Evolutionary conservation across 2,888 invertebrate species (phyloP), one percentile per base, ranked within the genome.

Genomic region (Cecidostiba fungosa): DNA sequence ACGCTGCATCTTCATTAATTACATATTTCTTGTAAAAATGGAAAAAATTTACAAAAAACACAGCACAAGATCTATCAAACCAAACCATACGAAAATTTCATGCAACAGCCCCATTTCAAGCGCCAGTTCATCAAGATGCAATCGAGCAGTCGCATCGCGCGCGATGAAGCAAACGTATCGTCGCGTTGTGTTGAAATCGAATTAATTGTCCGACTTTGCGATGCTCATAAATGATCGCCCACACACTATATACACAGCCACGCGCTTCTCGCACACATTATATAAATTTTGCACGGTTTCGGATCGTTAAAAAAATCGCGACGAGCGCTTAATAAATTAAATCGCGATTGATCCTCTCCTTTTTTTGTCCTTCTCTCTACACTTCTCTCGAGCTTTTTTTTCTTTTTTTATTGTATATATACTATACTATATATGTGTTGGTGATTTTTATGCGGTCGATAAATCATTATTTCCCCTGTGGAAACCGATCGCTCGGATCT

Each of bases 171-270:
- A n/a, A 23, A n/a, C 62, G 32, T 62, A 19, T 54, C 76, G 29
- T 54, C 16, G 62, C 14, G 76, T 50, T 47, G 66, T 87, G 89
- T 86, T 82, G 88, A 89, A 89, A 88, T 89, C 80, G 87, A 88
- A 89, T 87, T 89, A 88, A 87, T 90, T 89, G 84, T 87, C 82
- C 78, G 85, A 81, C 77, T 85, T 85, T 43, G 85, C 87, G 87
- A 87, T 88, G 88, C 80, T 85, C 90, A 88, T 90, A 90, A 90
- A 90, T 89, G 89, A 90, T 88, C 90, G 90, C 90, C 90, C 89
- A 90, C 90, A 82, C 78, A 72, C 50, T n/a, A 73, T 79, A 47
- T 77, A 47, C 29, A 39, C 84, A 70, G 72, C 43, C 82, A 50
- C 32, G 47, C 79, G 79, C n/a, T 26, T 66, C 66, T 59, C 4